Percentiles rank a stretch among this genome's conserved stretches.
phyloP scores from a whole-genome alignment of 2,113 vertebrate species.

The Vidua chalybeata region DNA sequence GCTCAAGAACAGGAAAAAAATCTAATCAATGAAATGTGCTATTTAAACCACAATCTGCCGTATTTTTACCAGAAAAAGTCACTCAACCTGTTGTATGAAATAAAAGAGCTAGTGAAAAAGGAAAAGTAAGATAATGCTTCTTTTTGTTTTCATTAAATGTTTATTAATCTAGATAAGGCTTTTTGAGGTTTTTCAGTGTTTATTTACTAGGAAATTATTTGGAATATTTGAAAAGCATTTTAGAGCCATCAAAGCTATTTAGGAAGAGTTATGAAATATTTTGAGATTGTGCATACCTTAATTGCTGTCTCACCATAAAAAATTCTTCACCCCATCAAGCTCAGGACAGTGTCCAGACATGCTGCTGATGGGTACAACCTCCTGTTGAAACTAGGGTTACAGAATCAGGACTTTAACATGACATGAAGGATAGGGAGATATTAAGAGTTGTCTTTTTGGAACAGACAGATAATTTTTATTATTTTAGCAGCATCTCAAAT shows the following conservation, averaged over 20 bases:
- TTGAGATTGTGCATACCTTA: not conserved
- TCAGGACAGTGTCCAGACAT: not conserved
- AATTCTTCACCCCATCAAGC: not conserved
- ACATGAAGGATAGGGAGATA: not conserved
- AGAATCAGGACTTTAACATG: not conserved
- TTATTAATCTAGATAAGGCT: not conserved
- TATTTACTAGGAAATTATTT: not conserved
- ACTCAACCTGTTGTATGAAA: not conserved
- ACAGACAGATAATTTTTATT: not conserved
- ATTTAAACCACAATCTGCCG: not conserved
- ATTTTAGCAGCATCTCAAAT: not conserved
- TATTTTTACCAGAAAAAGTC: not conserved
- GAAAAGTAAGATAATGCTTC: not conserved
- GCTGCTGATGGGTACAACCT: not conserved
- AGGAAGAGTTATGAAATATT: not conserved
- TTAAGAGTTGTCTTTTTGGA: not conserved
- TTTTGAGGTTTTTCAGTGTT: not conserved
- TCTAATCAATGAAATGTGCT: not conserved
- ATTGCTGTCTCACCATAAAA: not conserved
- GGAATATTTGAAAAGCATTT: not conserved
- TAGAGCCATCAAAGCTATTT: not conserved
- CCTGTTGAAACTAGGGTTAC: not conserved
- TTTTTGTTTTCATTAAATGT: not conserved
- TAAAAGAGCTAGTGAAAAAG: not conserved
- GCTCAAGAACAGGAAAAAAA: not conserved